A percentile compares a stretch with the other conserved stretches of the same genome.
Conservation (phyloP, 2,888 invertebrate species). For the Trichopoda pennipes region DNA sequence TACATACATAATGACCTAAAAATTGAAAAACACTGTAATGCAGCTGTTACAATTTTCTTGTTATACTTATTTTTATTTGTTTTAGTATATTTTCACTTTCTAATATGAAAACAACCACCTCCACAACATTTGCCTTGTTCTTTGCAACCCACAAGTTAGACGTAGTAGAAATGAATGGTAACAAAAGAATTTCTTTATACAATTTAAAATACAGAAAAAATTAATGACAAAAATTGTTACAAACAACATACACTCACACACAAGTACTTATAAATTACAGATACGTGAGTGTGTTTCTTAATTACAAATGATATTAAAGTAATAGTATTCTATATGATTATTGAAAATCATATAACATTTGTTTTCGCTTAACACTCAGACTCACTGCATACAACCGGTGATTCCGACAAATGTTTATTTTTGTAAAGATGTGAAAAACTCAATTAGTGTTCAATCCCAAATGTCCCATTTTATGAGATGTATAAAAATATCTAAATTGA, state of each 20-base stretch:
- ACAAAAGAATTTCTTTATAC: conserved; percentile 26
- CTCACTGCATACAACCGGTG: conserved; percentile 31
- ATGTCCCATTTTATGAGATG: conserved; percentile 45
- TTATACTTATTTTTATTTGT: conserved; percentile 25
- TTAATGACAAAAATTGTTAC: conserved; percentile 50
- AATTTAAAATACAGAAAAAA: conserved; percentile 41
- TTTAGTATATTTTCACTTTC: conserved; percentile 41
- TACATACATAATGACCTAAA: conserved; percentile 53
- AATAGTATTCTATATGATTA: conserved; percentile 50
- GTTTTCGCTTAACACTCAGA: neutral
- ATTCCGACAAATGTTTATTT: conserved; percentile 60
- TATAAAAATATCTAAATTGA: neutral
- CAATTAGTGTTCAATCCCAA: conserved; percentile 58
- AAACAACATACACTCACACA: neutral
- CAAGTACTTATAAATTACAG: neutral
- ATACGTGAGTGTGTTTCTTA: conserved; percentile 11
- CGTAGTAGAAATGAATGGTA: conserved; percentile 1
- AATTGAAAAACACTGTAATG: conserved; percentile 63
- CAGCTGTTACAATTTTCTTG: conserved; percentile 64
- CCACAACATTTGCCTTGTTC: neutral
- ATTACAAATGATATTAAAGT: conserved; percentile 53
- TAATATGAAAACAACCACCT: conserved; percentile 55
- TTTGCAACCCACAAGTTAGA: too few species aligned
- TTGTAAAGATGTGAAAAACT: conserved; percentile 64
- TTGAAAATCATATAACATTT: conserved; percentile 55